Conservation (phyloP, 2,888 invertebrate genomes). For the Drosophila paranaensis region DNA sequence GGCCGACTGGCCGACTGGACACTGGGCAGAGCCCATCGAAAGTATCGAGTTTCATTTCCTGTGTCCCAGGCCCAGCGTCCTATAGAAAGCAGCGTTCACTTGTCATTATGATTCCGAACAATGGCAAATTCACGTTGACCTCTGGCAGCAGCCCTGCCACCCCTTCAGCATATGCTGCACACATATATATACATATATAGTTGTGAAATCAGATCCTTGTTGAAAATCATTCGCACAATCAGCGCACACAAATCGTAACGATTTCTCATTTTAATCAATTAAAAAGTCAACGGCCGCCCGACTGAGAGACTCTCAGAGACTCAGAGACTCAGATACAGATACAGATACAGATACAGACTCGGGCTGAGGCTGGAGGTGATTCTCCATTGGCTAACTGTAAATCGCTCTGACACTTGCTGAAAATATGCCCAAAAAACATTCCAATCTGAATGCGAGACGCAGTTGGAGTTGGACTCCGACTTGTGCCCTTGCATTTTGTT, state of each 20-base stretch:
- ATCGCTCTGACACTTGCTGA: slow-evolving; percentile 74
- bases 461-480: slow-evolving; percentile 15
- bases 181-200: slow-evolving; percentile 23
- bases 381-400: slow-evolving; percentile 60
- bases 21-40: slow-evolving; percentile 40
- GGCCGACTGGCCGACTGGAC: background rate
- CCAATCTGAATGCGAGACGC: slow-evolving; percentile 26
- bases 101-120: slow-evolving; percentile 77
- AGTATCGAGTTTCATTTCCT: slow-evolving; percentile 84
- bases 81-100: slow-evolving; percentile 57
- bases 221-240: slow-evolving; percentile 73
- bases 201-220: slow-evolving; percentile 82
- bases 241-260: slow-evolving; percentile 82
- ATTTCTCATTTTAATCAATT: slow-evolving; percentile 84
- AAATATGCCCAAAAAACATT: slow-evolving; percentile 63
- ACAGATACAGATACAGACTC: background rate
- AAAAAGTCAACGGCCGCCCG: slow-evolving; percentile 82
- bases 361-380: slow-evolving; percentile 38
- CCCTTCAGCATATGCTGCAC: background rate
- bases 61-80: slow-evolving; percentile 46
- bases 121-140: slow-evolving; percentile 74
- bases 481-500: slow-evolving; percentile 64
- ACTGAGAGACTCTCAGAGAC: background rate
- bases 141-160: slow-evolving; percentile 4
- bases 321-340: background rate